Base-by-base conservation (phyloP, 1,140 invertebrate species). In the Macrotrachela quadricornifera region DNA sequence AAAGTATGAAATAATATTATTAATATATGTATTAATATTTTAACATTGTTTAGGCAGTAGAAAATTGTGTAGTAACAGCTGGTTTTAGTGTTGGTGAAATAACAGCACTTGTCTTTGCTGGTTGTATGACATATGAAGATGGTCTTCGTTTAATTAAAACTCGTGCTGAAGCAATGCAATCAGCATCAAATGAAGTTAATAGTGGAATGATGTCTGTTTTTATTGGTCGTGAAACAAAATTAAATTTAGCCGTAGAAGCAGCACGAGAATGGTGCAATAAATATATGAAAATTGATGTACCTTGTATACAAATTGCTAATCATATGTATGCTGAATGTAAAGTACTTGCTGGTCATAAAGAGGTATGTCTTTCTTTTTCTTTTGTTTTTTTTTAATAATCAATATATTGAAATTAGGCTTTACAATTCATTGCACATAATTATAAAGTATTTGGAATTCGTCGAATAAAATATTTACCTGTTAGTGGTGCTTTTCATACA, bases 71-170 rank as follows among this genome's bases (percentile, higher is more conserved):
- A 17, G 79, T 76, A 3, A 78, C 79, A 6, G 85, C 85, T 48
- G 92, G 92, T 17, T 96, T 92, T 63, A 94, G 88, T 72, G 74
- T 96, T 57, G 91, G 92, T 14, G 91, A 96, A 77, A 78, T 88
- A 61, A 76, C 85, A 16, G 82, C 90, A 4, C 71, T 95, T 21
- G 82, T 90, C 30, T 88, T 85, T 72, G 78, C 82, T 45, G 86
- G 83, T 49, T 77, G 79, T 38, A 60, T 97, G 17, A 71, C 71
- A 13, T 87, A 88, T 69, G 81, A 86, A 70, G 78, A 82, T 70
- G 83, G 82, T 75, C 70, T 59, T 61, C 63, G 72, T 63, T 59
- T 86, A 38, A 77, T 84, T 0, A 78, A 79, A 64, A 68, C 84
- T 1, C 69, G 87, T 59, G 83, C 78, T 1, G 78, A 80, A 64